Evolutionary conservation across 2,113 vertebrate species (phyloP).

Genomic region (Desmodus rotundus): DNA sequence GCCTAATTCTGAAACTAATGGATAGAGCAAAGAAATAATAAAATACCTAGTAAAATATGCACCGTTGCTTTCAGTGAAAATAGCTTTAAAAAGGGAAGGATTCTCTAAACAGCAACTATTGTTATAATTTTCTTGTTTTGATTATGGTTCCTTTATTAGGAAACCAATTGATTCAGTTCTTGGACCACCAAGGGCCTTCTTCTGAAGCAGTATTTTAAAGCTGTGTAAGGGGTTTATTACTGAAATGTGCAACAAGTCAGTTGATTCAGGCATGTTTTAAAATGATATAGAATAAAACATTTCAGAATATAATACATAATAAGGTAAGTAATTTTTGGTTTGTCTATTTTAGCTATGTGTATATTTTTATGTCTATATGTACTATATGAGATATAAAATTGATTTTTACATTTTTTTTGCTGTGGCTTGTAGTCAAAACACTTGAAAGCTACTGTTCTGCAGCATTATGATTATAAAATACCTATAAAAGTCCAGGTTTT

Average conservation of each 20-base stretch:
- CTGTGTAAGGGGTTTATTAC: not conserved
- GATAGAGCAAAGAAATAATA: not conserved
- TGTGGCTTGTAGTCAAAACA: not conserved
- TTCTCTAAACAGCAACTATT: not conserved
- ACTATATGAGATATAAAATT: not conserved
- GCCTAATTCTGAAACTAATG: slow-evolving; percentile 3
- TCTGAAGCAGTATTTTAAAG: not conserved
- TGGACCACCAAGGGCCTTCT: not conserved
- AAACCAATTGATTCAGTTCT: not conserved
- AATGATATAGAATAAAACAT: not conserved
- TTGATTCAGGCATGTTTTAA: not conserved
- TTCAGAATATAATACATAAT: not conserved
- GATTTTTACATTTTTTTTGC: not conserved
- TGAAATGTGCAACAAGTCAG: not conserved
- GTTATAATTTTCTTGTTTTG: not conserved
- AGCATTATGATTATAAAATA: not conserved
- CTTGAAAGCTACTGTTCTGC: not conserved
- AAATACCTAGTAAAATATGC: slow-evolving; percentile 14
- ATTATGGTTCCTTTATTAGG: not conserved
- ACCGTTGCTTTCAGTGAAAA: not conserved
- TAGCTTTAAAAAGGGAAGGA: not conserved
- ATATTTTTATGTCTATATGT: not conserved
- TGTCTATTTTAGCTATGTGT: not conserved
- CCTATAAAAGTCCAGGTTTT: not conserved
- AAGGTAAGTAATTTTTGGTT: not conserved